Percentiles rank a stretch among this genome's conserved stretches.
These are phyloP conservation scores for Pinna nobilis DNA, from an alignment of 1,140 invertebrate genomes.

Conservation along the genomic window DNA sequence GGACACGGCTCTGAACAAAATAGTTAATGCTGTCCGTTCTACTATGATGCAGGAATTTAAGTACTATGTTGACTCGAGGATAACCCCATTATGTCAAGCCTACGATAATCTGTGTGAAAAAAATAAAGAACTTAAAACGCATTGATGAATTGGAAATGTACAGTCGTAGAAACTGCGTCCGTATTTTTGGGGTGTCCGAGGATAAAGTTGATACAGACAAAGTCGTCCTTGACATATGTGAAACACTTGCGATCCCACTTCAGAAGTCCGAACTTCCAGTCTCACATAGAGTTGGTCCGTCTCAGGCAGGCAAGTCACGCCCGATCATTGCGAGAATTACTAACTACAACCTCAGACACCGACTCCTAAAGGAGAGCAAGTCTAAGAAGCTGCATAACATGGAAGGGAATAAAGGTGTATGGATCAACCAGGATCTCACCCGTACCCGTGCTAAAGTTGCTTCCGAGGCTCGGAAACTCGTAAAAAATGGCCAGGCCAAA, in stretches of 20 bases:
- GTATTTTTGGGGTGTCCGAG: not conserved
- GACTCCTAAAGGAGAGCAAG: not conserved
- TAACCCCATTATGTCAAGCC: too few species aligned
- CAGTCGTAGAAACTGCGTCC: not conserved
- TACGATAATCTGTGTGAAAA: too few species aligned
- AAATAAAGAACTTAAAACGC: too few species aligned
- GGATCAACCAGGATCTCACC: not conserved
- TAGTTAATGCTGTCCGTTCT: too few species aligned
- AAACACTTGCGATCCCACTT: not conserved
- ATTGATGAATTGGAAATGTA: conserved; percentile 5
- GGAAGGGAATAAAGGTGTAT: not conserved
- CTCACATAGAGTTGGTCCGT: not conserved
- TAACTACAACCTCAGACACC: not conserved
- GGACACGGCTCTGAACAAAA: too few species aligned
- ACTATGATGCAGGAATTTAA: too few species aligned
- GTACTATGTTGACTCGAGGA: too few species aligned
- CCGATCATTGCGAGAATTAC: not conserved
- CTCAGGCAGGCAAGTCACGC: not conserved
- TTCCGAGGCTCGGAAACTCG: not conserved
- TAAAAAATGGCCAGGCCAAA: not conserved
- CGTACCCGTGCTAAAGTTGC: too few species aligned
- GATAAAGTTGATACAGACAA: not conserved
- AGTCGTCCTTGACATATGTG: not conserved
- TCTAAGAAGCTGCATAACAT: not conserved
- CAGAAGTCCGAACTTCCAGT: not conserved